Conservation (phyloP, 1,140 invertebrate species). For the Asobara japonica region DNA sequence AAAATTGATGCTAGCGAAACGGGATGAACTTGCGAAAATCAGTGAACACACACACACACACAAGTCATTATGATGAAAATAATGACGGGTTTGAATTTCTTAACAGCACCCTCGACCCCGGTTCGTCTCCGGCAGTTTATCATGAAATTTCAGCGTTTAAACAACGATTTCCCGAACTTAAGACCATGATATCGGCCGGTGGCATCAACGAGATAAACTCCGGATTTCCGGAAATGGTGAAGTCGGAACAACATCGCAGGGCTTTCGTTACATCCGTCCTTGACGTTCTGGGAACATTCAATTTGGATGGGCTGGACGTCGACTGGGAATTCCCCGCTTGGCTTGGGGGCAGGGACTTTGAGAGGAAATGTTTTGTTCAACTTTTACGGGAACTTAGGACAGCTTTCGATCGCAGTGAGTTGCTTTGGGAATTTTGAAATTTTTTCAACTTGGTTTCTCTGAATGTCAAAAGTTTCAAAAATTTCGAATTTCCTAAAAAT, state of each 20-base stretch:
- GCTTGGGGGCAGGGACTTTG: conserved; percentile 59
- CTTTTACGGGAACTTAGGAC: conserved; percentile 76
- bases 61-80: too few relatives aligned
- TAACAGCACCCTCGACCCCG: conserved; percentile 68
- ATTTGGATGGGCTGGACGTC: conserved; percentile 83
- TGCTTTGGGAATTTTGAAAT: not conserved
- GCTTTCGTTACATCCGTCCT: conserved; percentile 77
- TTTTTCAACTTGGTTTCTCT: too few relatives aligned
- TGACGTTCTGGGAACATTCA: conserved; percentile 70
- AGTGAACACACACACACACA: too few relatives aligned
- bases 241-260: conserved; percentile 74
- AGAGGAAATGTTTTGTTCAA: conserved; percentile 78
- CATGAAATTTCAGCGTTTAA: conserved; percentile 71
- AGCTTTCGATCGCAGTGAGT: conserved; percentile 70
- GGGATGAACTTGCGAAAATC: too few relatives aligned
- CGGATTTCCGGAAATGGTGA: conserved; percentile 77
- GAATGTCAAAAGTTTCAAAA: too few relatives aligned
- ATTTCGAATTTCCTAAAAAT: too few relatives aligned
- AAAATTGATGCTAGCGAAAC: too few relatives aligned
- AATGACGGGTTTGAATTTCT: too few relatives aligned
- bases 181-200: conserved; percentile 82
- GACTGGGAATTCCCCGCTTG: conserved; percentile 88
- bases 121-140: conserved; percentile 62
- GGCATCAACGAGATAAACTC: conserved; percentile 69
- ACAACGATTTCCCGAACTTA: conserved; percentile 74